Base-by-base conservation (phyloP, 2,888 invertebrate genomes). In the Noctua fimbriata region DNA sequence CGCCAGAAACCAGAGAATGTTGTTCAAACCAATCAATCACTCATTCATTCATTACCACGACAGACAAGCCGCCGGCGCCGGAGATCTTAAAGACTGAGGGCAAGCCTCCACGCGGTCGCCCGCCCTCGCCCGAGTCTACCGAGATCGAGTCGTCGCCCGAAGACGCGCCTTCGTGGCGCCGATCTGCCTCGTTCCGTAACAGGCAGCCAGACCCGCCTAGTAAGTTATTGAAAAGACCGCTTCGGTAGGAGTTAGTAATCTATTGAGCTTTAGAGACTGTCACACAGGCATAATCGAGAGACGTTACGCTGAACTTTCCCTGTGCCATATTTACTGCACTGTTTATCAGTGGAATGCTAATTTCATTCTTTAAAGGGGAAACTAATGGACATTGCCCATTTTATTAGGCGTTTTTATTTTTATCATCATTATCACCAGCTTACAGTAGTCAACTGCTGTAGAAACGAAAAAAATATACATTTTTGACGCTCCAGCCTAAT, bases 121-220 rank as follows among this genome's bases (percentile, higher is more conserved):
- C 96, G 60, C 95, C 95, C 0, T 95, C 95, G 24, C 96, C 96
- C 10, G 95, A 95, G 36, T 85, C 90, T 2, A 87, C 92, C 0
- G 94, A 94, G 6, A 83, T 91, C 3, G 92, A 93, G 65, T 85
- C 89, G 9, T 80, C 80, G 21, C 84, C 90, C 10, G 95, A 95
- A 73, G 96, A 96, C 41, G 87, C 94, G n/a, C 96, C 96, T 0
- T 95, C 96, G 9, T 97, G 97, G 97, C 94, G 97, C 0, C 91
- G 96, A 7, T 94, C 95, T 4, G 94, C 95, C 7, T 96, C 96
- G 12, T 95, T 96, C 92, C 91, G 96, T 32, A 94, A 91, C 85
- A 91, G 93, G 76, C 94, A 94, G 73, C 92, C 93, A 78, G 96
- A 96, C 65, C 78, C 92, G 24, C 87, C 92, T 78, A 93, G 95